phyloP scores from a whole-genome alignment of 2,888 invertebrate species.

The Branchipolynoe longqiensis region DNA sequence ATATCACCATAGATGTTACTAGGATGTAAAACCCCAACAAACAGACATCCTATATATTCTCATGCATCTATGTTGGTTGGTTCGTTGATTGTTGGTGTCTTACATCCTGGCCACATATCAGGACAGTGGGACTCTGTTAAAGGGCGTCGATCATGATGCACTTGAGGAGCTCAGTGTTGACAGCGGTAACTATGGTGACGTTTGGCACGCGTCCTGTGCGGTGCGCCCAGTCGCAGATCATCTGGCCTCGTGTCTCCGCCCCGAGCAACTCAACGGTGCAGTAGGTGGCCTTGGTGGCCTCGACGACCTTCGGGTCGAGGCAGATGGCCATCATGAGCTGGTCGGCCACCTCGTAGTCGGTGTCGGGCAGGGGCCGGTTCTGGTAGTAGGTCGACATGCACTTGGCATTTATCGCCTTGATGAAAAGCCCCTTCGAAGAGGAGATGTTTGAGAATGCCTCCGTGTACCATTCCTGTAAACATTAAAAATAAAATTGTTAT shows the following conservation, averaged over 20 bases:
- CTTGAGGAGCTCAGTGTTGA: slow-evolving; percentile 9
- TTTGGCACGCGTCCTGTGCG: slow-evolving; percentile 6
- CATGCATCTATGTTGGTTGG: too few species aligned
- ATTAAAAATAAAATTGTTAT: background rate
- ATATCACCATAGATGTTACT: too few species aligned
- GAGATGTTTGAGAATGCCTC: background rate
- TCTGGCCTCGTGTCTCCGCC: slow-evolving; percentile 22
- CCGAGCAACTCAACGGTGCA: slow-evolving; percentile 15
- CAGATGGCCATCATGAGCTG: slow-evolving; percentile 56
- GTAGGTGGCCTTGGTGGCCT: background rate
- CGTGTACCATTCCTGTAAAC: slow-evolving; percentile 6
- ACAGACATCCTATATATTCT: too few species aligned
- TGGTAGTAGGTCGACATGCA: background rate
- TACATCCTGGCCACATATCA: too few species aligned
- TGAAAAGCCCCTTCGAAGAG: background rate
- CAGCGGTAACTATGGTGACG: slow-evolving; percentile 9
- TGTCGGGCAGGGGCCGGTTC: background rate
- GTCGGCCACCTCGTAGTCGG: slow-evolving; percentile 43
- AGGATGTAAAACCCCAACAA: too few species aligned
- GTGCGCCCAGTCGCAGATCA: slow-evolving; percentile 50
- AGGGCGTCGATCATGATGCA: slow-evolving; percentile 25
- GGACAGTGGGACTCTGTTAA: too few species aligned
- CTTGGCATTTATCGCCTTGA: background rate
- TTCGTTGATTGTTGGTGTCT: too few species aligned
- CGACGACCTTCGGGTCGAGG: background rate